These are phyloP conservation scores for Trichonephila inaurata DNA, from an alignment of 1,140 invertebrate genomes.

Conservation along the genomic window DNA sequence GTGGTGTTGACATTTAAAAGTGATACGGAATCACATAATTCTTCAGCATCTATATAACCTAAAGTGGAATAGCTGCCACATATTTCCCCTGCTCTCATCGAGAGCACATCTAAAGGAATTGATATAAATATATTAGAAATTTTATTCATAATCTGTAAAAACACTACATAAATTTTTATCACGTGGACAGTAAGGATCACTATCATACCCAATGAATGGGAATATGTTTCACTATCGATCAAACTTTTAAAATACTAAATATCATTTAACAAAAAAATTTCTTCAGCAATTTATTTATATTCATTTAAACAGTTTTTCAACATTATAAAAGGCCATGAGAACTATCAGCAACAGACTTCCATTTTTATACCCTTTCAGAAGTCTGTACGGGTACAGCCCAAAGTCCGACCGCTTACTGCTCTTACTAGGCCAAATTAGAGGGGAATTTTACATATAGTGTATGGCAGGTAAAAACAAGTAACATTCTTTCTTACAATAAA, in stretches of 20 bases:
- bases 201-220: conserved; percentile 38
- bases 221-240: conserved; percentile 42
- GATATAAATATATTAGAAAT: conserved; percentile 70
- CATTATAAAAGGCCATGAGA: conserved; percentile 51
- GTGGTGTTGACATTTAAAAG: conserved; percentile 27
- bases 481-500: conserved; percentile 5
- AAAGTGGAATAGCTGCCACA: conserved; percentile 70
- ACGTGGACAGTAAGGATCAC: conserved; percentile 52
- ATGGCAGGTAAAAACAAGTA: conserved; percentile 1
- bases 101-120: conserved; percentile 44
- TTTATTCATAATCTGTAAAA: conserved; percentile 53
- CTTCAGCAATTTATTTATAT: conserved; percentile 37
- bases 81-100: conserved; percentile 41
- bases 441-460: not conserved
- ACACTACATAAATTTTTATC: conserved; percentile 61
- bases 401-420: not conserved
- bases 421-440: conserved; percentile 24
- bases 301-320: conserved; percentile 47
- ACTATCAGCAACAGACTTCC: conserved; percentile 58
- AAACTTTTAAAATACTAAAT: conserved; percentile 54
- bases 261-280: conserved; percentile 48
- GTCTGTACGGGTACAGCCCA: not conserved
- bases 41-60: conserved; percentile 51
- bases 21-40: conserved; percentile 31
- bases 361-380: conserved; percentile 26